Evolutionary conservation across 2,888 invertebrate species (phyloP), one percentile per base, ranked within the genome.

Genomic region (Emmelina monodactyla): DNA sequence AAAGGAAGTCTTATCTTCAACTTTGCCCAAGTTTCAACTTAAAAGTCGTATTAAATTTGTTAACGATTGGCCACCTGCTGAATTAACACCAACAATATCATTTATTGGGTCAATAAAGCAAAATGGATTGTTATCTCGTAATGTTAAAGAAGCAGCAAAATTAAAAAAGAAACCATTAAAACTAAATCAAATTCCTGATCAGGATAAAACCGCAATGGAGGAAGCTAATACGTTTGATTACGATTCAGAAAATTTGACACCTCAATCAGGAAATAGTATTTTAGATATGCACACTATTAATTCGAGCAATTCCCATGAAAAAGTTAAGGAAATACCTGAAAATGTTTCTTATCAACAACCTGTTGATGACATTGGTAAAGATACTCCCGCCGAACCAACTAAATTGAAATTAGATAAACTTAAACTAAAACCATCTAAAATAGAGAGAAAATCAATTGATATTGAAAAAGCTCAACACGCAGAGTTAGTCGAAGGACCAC

Each of bases 41-140:
- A 88, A 88, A 52, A 90, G 90, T 57, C 82, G 87, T 44, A 87
- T 91, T n/a, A 80, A 69, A 28, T 82, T 81, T 46, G 47, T 80
- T 16, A 62, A 75, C 30, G 85, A 86, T 36, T 89, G 85, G 75
- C 85, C 88, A 11, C 84, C 88, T 2, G 62, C 78, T 42, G 66
- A 81, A 37, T 51, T 83, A 5, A 66, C 75, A 43, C 84, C 85
- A 0, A 55, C 73, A 16, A 60, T 87, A 6, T 73, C 80, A 3
- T 62, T 67, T 34, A 58, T 88, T 39, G 83, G 83, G 38, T 82
- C 83, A 31, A 48, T 82, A 1, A 83, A 80, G 49, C 83, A 84
- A 50, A 82, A 76, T 46, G 89, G 88, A 13, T 83, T 87, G 41
- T 53, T 90, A 6, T 89, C 89, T 0, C 80, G 88, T 49, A 88